phyloP scores from a whole-genome alignment of 1,140 invertebrate genomes.

The Papilio polytes region DNA sequence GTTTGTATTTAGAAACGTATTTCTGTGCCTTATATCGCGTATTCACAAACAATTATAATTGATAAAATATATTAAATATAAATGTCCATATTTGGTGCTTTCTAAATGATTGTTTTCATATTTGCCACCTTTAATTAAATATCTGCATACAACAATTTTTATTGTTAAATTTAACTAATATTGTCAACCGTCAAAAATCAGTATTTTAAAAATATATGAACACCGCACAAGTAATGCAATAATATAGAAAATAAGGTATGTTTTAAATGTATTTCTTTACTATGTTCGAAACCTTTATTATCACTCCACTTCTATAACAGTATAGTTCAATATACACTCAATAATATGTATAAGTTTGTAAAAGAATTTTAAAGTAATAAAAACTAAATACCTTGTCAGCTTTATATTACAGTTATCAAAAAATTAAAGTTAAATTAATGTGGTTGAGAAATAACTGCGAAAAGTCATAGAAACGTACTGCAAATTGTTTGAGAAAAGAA shows the following conservation, averaged over 20 bases:
- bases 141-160: neutral
- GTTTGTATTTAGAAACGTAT: slow-evolving; percentile 26
- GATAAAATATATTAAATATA: neutral
- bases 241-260: neutral
- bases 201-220: neutral
- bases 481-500: too few species aligned
- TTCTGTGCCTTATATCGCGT: slow-evolving; percentile 34
- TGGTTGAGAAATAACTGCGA: too few species aligned
- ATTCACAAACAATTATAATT: neutral
- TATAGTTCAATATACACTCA: neutral
- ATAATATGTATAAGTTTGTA: too few species aligned
- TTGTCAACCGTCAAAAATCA: neutral
- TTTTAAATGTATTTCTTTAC: slow-evolving; percentile 1
- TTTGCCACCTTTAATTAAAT: neutral
- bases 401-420: too few species aligned
- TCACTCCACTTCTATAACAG: neutral
- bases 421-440: too few species aligned
- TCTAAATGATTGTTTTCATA: neutral
- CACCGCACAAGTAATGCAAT: slow-evolving; percentile 22
- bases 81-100: slow-evolving; percentile 18
- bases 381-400: too few species aligned
- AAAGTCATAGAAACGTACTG: too few species aligned
- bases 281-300: neutral
- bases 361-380: too few species aligned
- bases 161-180: neutral